Evolutionary conservation across 2,113 vertebrate genomes (phyloP).

Genomic region (Scatophagus argus): DNA sequence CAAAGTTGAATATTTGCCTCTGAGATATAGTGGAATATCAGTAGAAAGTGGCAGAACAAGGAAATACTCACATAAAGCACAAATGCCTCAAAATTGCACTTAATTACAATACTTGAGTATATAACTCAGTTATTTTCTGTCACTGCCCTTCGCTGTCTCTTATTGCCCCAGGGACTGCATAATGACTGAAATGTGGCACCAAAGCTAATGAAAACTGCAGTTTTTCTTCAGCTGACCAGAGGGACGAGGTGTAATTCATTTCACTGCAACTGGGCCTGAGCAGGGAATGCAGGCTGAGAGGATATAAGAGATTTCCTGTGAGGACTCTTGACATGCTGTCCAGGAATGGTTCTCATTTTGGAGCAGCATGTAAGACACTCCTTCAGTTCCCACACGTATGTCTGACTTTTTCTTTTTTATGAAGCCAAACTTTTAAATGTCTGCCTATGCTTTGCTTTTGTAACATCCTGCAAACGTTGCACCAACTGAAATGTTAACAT

Average conservation of each 20-base stretch:
- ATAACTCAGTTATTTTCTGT: too few species aligned
- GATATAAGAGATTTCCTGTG: slow-evolving; percentile 44
- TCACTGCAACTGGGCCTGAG: neutral
- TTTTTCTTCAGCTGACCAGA: slow-evolving; percentile 13
- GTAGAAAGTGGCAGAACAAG: too few species aligned
- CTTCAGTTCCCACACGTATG: slow-evolving; percentile 17
- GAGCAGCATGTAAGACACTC: slow-evolving; percentile 4
- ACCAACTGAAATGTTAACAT: neutral
- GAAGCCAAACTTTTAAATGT: neutral
- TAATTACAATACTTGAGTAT: too few species aligned
- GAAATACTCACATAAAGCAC: too few species aligned
- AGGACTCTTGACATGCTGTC: neutral
- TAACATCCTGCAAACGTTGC: neutral
- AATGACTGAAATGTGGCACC: neutral
- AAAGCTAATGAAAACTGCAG: neutral
- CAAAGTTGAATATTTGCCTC: too few species aligned
- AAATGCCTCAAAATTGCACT: too few species aligned
- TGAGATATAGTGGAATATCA: too few species aligned
- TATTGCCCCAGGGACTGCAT: neutral
- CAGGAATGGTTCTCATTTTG: neutral
- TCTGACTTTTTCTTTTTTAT: slow-evolving; percentile 10
- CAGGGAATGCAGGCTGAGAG: slow-evolving; percentile 8
- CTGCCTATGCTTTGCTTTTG: neutral
- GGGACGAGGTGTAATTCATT: slow-evolving; percentile 6
- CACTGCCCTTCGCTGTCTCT: too few species aligned